Base-by-base conservation (phyloP, 1,140 invertebrate genomes). In the Dinothrombium tinctorium region DNA sequence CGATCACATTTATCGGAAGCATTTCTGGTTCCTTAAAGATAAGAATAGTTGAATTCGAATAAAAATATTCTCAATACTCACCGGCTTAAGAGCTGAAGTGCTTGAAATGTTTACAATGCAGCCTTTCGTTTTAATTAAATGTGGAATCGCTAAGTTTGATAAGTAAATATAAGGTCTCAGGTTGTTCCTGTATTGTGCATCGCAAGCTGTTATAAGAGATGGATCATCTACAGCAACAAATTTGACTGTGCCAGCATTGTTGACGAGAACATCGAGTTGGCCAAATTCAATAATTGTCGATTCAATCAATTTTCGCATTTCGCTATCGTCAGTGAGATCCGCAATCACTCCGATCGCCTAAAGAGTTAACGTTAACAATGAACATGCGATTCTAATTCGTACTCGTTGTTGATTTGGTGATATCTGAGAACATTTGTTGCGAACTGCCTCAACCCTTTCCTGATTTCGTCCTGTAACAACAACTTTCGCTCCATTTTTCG, bases 91-190 rank as follows among this genome's bases (percentile, higher is more conserved):
- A 19, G 80, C 81, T 53, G 69, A 73, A 0, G 87, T 74, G 56
- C 81, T 87, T 2, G 81, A 87, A 1, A 89, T 72, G 55, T 87
- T 89, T 0, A 92, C 76, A 49, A 86, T 74, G 47, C 71, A 76
- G 19, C 81, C 81, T 56, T 80, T 76, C 0, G 71, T 69, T 56
- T 73, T 66, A 3, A 80, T 59, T 12, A 92, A 58, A 57, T 86
- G 67, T 1, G 83, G 82, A 0, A 76, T 71, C 24, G 76, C 74
- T 36, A 86, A 51, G 67, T 73, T 74, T 1, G 77, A 83, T 42
- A 89, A 19, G 17, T 46, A 19, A 9, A 46, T 14, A 4, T 29
- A 21, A n/a, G 41, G 7, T 15, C 41, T 15, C 12, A 46, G 14
- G 29, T 46, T 45, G 4, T 33, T 14, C 14, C 12, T 6, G 6